Conservation (phyloP, 2,888 invertebrate genomes). For the Leptinotarsa tumamoca region DNA sequence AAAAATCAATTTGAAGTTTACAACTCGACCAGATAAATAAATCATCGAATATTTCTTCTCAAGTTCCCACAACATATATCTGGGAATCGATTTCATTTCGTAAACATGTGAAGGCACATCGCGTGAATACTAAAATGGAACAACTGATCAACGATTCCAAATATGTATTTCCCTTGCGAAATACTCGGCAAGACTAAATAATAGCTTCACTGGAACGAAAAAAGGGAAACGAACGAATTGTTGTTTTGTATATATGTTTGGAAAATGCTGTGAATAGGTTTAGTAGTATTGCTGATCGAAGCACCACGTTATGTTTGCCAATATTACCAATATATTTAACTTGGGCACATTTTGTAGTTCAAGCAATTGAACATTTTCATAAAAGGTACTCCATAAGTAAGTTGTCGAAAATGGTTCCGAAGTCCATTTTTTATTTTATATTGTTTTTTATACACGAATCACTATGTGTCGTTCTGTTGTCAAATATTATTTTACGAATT, state of each 20-base stretch:
- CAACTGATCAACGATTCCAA: constrained; percentile 13
- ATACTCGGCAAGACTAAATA: constrained; percentile 10
- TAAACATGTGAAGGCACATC: not conserved
- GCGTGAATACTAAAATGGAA: constrained; percentile 5
- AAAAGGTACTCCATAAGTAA: too few relatives aligned
- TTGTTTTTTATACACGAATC: too few relatives aligned
- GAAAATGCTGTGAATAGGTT: not conserved
- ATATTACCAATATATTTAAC: too few relatives aligned
- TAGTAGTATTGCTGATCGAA: not conserved
- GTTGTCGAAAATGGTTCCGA: too few relatives aligned
- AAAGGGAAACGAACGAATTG: not conserved
- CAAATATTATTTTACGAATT: too few relatives aligned
- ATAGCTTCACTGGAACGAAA: not conserved
- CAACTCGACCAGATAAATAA: too few relatives aligned
- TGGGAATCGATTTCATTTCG: not conserved
- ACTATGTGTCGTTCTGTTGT: too few relatives aligned
- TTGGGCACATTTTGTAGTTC: too few relatives aligned
- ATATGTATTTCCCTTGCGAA: constrained; percentile 6
- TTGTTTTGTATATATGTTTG: not conserved
- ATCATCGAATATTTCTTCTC: too few relatives aligned
- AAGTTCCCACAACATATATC: not conserved
- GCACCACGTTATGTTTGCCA: not conserved
- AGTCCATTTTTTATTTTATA: too few relatives aligned
- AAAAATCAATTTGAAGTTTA: too few relatives aligned
- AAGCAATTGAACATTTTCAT: too few relatives aligned